Evolutionary conservation across 35 echinoderm and acorn worm species (phyloP), one percentile per base, ranked within the genome.

Genomic region (Strongylocentrotus purpuratus): DNA sequence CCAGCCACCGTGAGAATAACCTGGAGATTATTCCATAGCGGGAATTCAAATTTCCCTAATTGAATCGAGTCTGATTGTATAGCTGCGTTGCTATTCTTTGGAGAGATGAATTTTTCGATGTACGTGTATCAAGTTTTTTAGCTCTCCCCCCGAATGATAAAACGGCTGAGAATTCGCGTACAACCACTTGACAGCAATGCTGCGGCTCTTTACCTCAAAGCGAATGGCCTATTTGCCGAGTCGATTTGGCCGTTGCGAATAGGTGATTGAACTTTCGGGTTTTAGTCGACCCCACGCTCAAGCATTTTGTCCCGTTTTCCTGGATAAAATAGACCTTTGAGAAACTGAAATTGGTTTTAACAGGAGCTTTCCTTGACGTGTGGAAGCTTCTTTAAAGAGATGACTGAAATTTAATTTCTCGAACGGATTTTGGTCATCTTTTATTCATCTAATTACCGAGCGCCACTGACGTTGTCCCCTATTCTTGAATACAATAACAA

Each of bases 11-110:
- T 8, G 7, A 4, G 65, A 78, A 78, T 28, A 78, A 78, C 65
- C 65, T 28, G 65, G 22, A n/a, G 65, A 78, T 78, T 78, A 78
- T 28, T 78, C 22, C 65, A 78, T 22, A 78, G 2, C 65, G 65
- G 65, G 65, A 78, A 78, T 78, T 78, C 65, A 78, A 78, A 78
- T 78, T 78, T 78, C 65, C 22, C 65, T 78, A 78, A 78, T 78
- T 78, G 65, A 78, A 78, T 78, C 25, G 3, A 28, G 65, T 7
- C 20, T 78, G 65, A 78, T 78, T 78, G 65, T 25, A n/a, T 78
- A 78, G 65, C 65, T 78, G 65, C 15, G 7, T 78, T 4, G 65
- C 65, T n/a, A 78, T 78, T 78, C 65, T 28, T 28, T 2, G 65
- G 65, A 25, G 65, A 78, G 65, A 78, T 78, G 65, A n/a, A 78